Percentiles rank a stretch among this genome's conserved stretches.
These are phyloP conservation scores for Linyphia triangularis DNA, from an alignment of 2,888 invertebrate genomes.

Conservation along the genomic window DNA sequence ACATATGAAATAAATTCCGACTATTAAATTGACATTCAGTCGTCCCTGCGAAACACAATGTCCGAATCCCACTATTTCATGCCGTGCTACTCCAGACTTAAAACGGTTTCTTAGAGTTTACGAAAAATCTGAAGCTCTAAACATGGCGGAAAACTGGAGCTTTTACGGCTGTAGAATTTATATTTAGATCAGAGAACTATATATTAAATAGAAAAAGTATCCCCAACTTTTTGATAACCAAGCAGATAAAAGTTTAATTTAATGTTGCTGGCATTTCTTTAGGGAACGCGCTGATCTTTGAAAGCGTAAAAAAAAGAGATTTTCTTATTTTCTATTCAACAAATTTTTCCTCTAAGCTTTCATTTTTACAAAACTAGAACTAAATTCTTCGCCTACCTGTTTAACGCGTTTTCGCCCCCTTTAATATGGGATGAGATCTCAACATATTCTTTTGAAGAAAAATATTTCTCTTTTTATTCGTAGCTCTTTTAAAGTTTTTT, in stretches of 20 bases:
- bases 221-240: conserved; percentile 43
- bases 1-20: conserved; percentile 46
- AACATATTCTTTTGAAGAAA: not conserved
- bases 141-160: conserved; percentile 12
- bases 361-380: conserved; percentile 28
- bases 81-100: not conserved
- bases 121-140: conserved; percentile 8
- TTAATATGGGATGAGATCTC: not conserved
- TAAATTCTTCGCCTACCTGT: conserved; percentile 38
- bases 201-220: not conserved
- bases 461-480: conserved; percentile 2
- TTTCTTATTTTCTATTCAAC: conserved; percentile 46
- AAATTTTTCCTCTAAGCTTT: conserved; percentile 41
- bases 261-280: conserved; percentile 45
- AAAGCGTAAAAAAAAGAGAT: conserved; percentile 54
- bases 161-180: conserved; percentile 53
- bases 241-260: conserved; percentile 69
- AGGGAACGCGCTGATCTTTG: conserved; percentile 31
- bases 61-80: not conserved
- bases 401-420: conserved; percentile 45
- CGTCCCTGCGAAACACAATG: not conserved
- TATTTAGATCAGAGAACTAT: conserved; percentile 32
- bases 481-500: not conserved
- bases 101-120: conserved; percentile 13
- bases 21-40: conserved; percentile 44